Conservation (phyloP, 2,888 invertebrate species). For the Cantharis lateralis region DNA sequence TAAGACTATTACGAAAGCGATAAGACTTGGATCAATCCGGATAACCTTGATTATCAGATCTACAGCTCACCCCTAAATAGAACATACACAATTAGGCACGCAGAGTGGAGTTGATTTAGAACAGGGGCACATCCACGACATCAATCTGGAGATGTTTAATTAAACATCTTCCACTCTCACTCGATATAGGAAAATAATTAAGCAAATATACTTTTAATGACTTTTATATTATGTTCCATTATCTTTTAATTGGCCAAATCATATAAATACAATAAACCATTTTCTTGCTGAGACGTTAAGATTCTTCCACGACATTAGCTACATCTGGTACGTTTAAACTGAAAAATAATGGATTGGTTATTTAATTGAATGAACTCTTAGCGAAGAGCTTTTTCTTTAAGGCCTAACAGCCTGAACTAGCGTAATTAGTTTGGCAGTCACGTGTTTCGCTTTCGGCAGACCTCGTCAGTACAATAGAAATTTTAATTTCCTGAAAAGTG, state of each 20-base stretch:
- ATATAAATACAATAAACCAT: not conserved
- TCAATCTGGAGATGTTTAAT: too few relatives aligned
- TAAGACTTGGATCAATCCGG: too few relatives aligned
- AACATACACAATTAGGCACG: too few relatives aligned
- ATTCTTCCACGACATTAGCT: not conserved
- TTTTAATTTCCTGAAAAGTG: not conserved
- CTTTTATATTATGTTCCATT: not conserved
- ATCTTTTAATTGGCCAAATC: not conserved
- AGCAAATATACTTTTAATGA: not conserved
- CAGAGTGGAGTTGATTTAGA: too few relatives aligned
- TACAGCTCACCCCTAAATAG: too few relatives aligned
- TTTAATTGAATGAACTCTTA: not conserved
- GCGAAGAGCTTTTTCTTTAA: not conserved
- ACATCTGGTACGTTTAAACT: not conserved
- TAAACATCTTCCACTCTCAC: too few relatives aligned
- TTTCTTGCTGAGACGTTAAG: not conserved
- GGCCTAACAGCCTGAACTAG: not conserved
- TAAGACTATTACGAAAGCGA: too few relatives aligned
- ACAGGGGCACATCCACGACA: too few relatives aligned
- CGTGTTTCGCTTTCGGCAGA: not conserved
- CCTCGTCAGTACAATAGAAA: not conserved
- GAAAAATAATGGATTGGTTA: not conserved
- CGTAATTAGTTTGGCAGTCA: not conserved
- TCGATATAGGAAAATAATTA: not conserved
- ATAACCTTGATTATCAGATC: too few relatives aligned